Evolutionary conservation across 2,888 invertebrate species (phyloP), one percentile per base, ranked within the genome.

Genomic region (Rhaphigaster nebulosa): DNA sequence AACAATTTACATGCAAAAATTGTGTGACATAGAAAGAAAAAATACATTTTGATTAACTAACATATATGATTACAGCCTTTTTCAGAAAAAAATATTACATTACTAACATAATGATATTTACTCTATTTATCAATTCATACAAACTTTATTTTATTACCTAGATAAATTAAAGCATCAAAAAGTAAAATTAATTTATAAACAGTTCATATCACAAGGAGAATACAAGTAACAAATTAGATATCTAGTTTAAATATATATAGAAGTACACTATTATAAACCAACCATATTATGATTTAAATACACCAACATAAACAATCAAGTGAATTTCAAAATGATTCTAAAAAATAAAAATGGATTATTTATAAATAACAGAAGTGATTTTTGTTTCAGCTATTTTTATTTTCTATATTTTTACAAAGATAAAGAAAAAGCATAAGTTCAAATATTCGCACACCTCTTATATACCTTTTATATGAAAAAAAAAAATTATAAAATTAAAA

Each of bases 391-490:
- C 3, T 65, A 65, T 65, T 65, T 29, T n/a, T 29, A 15, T 65
- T 15, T 29, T n/a, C n/a, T n/a, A 4, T n/a, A 56, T n/a, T 12
- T n/a, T 29, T 18, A 65, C 15, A 29, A 65, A 34, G 6, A 34
- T 20, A 89, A 89, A 50, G 20, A 76, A 26, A 76, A 89, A 89
- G 1, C 26, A 88, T 88, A 60, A 60, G 5, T 88, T 88, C 88
- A 88, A 88, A 88, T 89, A 89, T 89, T 89, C 89, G 89, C 89
- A 89, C 76, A 89, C 76, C 76, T 89, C 65, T 54, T 56, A 15
- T 65, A 56, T 34, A 88, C 34, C 60, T 45, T 29, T 54, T 23
- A 90, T 65, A 88, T 84, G 87, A 87, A 52, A 41, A 54, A 54
- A 54, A 76, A 70, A 80, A 87, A 65, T 84, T 23, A 88, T 54